Percentiles rank a stretch among this genome's conserved stretches.
Conservation (phyloP, 2,113 vertebrate species). For the Pomatostomus ruficeps region DNA sequence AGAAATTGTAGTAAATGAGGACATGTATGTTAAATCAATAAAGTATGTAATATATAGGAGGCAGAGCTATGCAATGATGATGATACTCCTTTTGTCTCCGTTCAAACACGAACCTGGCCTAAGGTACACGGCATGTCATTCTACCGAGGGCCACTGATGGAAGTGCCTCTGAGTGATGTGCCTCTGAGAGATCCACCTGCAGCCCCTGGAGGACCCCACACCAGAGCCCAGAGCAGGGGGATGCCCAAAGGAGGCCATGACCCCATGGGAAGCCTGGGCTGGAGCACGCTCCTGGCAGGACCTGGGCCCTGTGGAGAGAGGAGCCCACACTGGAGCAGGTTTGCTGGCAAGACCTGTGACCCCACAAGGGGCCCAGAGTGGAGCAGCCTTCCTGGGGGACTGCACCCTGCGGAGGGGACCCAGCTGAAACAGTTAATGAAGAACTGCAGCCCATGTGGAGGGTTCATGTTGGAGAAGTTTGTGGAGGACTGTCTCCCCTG, state of each 20-base stretch:
- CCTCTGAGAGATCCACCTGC: background rate
- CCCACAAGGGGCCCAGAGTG: accelerated
- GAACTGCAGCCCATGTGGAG: background rate
- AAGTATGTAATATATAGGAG: background rate
- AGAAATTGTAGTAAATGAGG: background rate
- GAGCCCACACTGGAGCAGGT: background rate
- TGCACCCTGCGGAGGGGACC: accelerated
- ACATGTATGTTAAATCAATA: background rate
- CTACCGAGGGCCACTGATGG: background rate
- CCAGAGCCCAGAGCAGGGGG: accelerated
- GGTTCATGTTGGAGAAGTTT: background rate
- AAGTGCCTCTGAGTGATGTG: background rate
- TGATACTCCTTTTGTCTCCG: background rate
- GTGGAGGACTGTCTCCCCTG: background rate
- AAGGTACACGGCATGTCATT: background rate
- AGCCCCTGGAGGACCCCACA: background rate
- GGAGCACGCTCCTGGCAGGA: background rate
- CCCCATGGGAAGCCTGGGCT: accelerated
- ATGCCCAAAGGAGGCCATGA: background rate
- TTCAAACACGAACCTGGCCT: background rate
- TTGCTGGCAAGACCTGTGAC: background rate
- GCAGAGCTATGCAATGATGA: background rate
- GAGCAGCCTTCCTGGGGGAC: background rate
- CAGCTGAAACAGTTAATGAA: no score
- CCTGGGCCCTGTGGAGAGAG: background rate